Conservation (phyloP, 2,113 vertebrate species). For the Columbina picui region DNA sequence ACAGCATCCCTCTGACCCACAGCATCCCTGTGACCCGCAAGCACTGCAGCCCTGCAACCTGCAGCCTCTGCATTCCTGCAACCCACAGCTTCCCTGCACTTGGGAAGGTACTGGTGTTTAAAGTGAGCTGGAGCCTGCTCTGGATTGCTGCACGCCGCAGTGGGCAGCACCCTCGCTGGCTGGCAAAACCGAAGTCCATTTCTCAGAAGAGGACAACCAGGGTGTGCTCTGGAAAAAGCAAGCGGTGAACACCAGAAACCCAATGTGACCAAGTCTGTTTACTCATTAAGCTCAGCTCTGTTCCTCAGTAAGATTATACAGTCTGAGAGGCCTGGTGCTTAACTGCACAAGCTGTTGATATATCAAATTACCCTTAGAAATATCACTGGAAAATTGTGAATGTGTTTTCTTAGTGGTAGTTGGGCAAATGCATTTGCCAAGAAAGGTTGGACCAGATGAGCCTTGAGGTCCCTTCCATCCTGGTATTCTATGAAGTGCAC, state of each 20-base stretch:
- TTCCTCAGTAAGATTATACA: background rate
- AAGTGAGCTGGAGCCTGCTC: background rate
- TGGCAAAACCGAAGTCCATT: background rate
- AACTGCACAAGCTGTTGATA: background rate
- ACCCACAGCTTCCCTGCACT: background rate
- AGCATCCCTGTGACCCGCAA: too few relatives aligned
- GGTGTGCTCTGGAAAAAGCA: background rate
- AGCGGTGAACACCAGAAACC: background rate
- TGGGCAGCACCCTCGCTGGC: background rate
- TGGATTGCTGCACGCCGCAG: background rate
- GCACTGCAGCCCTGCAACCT: background rate
- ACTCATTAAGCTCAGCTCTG: background rate
- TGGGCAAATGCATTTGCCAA: background rate
- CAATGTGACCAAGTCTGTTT: background rate
- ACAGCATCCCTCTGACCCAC: background rate
- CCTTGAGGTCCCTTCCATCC: too few relatives aligned
- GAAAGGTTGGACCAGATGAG: too few relatives aligned
- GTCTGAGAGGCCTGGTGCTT: background rate
- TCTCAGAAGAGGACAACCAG: background rate
- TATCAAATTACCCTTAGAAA: background rate
- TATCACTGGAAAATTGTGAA: background rate
- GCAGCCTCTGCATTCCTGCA: background rate
- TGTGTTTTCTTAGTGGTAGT: background rate
- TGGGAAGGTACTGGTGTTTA: fast-evolving
- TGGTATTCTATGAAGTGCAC: too few relatives aligned